Evolutionary conservation across 2,888 invertebrate genomes (phyloP), one percentile per base, ranked within the genome.

Genomic region (Galerucella pusilla): DNA sequence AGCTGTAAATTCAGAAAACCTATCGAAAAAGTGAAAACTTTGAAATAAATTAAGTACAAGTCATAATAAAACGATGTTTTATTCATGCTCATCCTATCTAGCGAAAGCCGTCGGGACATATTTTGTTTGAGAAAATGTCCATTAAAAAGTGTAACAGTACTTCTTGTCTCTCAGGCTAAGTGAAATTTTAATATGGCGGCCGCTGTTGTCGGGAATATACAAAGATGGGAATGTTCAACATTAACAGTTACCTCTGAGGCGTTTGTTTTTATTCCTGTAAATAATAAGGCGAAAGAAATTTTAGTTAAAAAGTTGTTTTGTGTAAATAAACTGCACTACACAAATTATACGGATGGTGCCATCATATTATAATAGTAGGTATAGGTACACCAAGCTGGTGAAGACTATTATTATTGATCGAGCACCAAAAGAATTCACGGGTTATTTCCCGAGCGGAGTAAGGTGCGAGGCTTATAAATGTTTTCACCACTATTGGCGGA

Each of bases 151-250:
- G 77, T 77, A 79, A 78, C 78, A 77, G 79, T 74, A 75, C 78
- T 78, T 73, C 69, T 68, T 64, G 74, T 81, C 81, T 77, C 79
- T 66, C 64, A 80, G 80, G 80, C 68, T 77, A 76, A 79, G 77
- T 81, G 78, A 81, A 81, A 81, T 81, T 82, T 81, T 82, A 82
- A 82, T 81, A 80, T 77, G 75, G 69, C 75, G 28, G 49, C 60
- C 25, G 68, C 68, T 11, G 42, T 65, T 20, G 49, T 77, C 20
- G 63, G 73, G 79, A 80, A 80, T 79, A 77, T 79, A 45, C 64
- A 46, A 66, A 72, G 72, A 46, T 67, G 66, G 35, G 49, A 14
- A 28, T 2, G n/a, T 16, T 2, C n/a, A n/a, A 9, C 20, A 42
- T 57, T 28, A 68, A 57, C 68, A 12, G 68, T 68, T 68, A 35